Evolutionary conservation across 2,888 invertebrate genomes (phyloP), one percentile per base, ranked within the genome.

Genomic region (Acrobasis repandana): DNA sequence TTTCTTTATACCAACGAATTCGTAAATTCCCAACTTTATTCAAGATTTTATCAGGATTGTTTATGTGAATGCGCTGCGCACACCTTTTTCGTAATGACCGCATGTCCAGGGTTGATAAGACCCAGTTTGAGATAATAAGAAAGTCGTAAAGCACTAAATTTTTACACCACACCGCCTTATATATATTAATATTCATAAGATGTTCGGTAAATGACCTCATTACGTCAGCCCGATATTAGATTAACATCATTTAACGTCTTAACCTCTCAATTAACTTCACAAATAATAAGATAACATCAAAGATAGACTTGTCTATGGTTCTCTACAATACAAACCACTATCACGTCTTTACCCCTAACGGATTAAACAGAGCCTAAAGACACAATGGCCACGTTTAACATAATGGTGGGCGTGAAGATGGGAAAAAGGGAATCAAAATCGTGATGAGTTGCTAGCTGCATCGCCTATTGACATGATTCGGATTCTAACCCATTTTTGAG

Each of bases 141-240:
- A 67, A 63, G 67, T 75, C 78, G 75, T 82, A 80, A 82, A 82
- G 68, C 72, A 70, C 72, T 50, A 73, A 74, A 73, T 74, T 74
- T 80, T 79, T 77, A 80, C 79, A 76, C 74, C 69, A 76, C 73
- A 72, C 73, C 69, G 68, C 72, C 65, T 66, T 28, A 28, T 28
- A 28, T 28, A 71, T 73, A 80, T 86, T 78, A 85, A 87, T 88
- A 90, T 90, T 88, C 88, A 88, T 90, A 80, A 85, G 82, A 54
- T 38, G 51, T 67, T 69, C 82, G 82, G 87, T 85, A 86, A 85
- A 83, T 82, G 86, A 82, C 85, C 86, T 84, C 86, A 85, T 89
- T 88, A 86, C 74, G 76, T 78, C 43, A 14, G 77, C 75, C 81
- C 75, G 75, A 74, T 81, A 76, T 75, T 77, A 85, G 88, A 90